A percentile compares a stretch with the other conserved stretches of the same genome.
phyloP scores from a whole-genome alignment of 2,888 invertebrate species.

The Agriotes lineatus region DNA sequence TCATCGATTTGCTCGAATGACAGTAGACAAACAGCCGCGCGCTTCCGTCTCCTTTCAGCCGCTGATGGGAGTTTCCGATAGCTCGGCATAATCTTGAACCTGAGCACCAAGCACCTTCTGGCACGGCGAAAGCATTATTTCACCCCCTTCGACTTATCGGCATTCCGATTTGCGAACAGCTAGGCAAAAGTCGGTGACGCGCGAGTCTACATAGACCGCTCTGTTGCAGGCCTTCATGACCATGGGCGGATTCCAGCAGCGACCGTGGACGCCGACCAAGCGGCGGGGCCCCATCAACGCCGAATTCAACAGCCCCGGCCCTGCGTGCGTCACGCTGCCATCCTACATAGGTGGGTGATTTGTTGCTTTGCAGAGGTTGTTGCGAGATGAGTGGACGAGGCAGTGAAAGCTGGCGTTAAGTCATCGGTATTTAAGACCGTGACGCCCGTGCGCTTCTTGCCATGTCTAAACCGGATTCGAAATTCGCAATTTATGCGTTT shows the following conservation, averaged over 20 bases:
- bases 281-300: conserved; percentile 90
- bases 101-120: conserved; percentile 35
- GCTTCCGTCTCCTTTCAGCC: conserved; percentile 31
- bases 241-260: conserved; percentile 83
- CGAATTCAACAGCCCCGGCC: conserved; percentile 88
- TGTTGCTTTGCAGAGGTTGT: background rate
- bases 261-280: conserved; percentile 92
- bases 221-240: conserved; percentile 29
- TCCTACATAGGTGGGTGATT: conserved; percentile 80
- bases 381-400: no score
- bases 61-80: conserved; percentile 5
- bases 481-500: no score
- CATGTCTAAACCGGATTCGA: no score
- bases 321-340: conserved; percentile 86
- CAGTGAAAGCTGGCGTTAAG: no score
- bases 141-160: conserved; percentile 1
- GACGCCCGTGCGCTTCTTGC: no score
- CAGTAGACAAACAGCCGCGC: conserved; percentile 6
- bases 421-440: no score
- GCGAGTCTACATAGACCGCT: background rate
- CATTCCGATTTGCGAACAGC: conserved; percentile 18
- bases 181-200: background rate
- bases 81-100: conserved; percentile 4
- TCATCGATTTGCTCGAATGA: conserved; percentile 14
- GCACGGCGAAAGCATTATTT: conserved; percentile 24